A percentile compares a stretch with the other conserved stretches of the same genome.
Conservation (phyloP, 1,140 invertebrate species). For the Gryon sp. region DNA sequence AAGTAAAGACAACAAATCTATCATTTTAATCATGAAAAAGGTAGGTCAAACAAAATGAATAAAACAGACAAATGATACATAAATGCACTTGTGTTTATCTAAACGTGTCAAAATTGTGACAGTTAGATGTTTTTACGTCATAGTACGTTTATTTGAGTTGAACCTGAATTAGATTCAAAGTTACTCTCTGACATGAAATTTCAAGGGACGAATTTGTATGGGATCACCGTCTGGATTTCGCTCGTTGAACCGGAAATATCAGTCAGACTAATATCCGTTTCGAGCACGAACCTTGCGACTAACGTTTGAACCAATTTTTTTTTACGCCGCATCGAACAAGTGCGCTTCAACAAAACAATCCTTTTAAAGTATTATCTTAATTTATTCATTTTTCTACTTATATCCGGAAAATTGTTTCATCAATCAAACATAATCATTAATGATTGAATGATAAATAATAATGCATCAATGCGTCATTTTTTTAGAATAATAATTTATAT, state of each 20-base stretch:
- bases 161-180: not conserved
- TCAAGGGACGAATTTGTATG: not conserved
- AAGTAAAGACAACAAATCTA: no score
- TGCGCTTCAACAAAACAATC: not conserved
- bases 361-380: not conserved
- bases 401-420: no score
- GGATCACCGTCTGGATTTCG: not conserved
- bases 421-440: no score
- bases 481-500: no score
- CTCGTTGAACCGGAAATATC: slow-evolving; percentile 1
- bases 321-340: not conserved
- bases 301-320: not conserved
- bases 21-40: no score
- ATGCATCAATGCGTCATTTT: no score
- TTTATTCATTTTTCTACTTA: no score
- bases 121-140: not conserved
- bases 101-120: not conserved
- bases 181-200: not conserved
- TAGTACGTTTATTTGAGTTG: slow-evolving; percentile 3
- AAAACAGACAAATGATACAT: not conserved
- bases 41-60: not conserved
- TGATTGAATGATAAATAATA: no score
- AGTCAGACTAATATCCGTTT: not conserved
- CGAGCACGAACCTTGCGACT: not conserved
- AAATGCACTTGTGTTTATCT: not conserved